Conservation (phyloP, 2,888 invertebrate species). For the Tetragnatha montana region DNA sequence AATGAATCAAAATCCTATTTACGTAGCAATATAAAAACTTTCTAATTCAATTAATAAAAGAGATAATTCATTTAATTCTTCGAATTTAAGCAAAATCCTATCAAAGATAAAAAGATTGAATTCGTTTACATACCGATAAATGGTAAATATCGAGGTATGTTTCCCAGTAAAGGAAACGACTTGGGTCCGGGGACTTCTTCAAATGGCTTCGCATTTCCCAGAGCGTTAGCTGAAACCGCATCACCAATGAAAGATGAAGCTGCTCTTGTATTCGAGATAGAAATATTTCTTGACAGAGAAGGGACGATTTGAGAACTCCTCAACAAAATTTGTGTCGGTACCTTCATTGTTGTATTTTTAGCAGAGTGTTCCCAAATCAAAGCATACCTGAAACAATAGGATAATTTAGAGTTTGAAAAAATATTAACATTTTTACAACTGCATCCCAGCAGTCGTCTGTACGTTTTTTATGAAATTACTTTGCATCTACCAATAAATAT, state of each 20-base stretch:
- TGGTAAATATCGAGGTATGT: conserved; percentile 86
- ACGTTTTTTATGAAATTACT: no score
- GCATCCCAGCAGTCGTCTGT: no score
- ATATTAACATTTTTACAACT: no score
- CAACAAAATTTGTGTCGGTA: conserved; percentile 23
- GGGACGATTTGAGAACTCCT: neutral
- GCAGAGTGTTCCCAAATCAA: no score
- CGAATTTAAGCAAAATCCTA: neutral
- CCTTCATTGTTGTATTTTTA: conserved; percentile 22
- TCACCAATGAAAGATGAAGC: conserved; percentile 29
- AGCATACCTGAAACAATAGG: no score
- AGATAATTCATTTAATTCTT: neutral
- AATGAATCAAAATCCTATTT: neutral
- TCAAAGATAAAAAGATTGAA: neutral
- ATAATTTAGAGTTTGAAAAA: no score
- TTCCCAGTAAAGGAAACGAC: conserved; percentile 85
- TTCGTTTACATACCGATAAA: conserved; percentile 80
- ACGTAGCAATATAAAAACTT: neutral
- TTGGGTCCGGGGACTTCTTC: conserved; percentile 87
- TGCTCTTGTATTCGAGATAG: neutral
- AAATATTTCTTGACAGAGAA: neutral
- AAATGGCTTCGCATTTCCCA: conserved; percentile 76
- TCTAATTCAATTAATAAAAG: neutral
- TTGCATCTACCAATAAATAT: no score
- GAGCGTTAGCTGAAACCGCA: conserved; percentile 43